Evolutionary conservation across 2,113 vertebrate genomes (phyloP).

Genomic region (Microcebus griseorufus): DNA sequence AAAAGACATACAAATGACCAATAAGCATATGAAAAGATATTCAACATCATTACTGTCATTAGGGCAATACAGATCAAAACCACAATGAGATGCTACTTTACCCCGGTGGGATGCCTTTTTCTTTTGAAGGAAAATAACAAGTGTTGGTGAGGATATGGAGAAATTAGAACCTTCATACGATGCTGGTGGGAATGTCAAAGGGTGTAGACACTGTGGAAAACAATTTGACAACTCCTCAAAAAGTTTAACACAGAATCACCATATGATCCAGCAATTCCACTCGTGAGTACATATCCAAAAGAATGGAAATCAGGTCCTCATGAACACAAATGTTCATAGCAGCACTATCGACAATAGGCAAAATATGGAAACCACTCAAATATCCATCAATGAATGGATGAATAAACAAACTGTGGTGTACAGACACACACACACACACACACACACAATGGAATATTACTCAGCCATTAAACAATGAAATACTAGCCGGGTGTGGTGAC

Average conservation of each 20-base stretch:
- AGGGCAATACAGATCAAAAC: background rate
- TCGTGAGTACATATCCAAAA: background rate
- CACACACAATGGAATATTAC: background rate
- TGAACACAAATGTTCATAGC: background rate
- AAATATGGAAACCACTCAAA: background rate
- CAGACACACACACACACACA: too few species aligned
- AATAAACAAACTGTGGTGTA: background rate
- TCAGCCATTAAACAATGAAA: background rate
- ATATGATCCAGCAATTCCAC: background rate
- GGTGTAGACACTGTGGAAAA: background rate
- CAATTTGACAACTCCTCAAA: background rate
- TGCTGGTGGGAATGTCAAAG: background rate
- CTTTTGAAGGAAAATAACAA: background rate
- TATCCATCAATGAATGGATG: background rate
- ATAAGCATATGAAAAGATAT: background rate
- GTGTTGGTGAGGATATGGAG: background rate
- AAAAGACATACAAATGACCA: background rate
- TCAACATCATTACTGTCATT: background rate
- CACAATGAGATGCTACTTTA: background rate
- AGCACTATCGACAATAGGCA: background rate
- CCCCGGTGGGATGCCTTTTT: background rate
- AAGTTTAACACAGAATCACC: background rate
- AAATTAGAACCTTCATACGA: background rate
- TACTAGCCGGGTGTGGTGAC: too few species aligned
- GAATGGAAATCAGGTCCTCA: background rate